Evolutionary conservation across 2,888 invertebrate genomes (phyloP).

Genomic region (Cephus rjabovi): DNA sequence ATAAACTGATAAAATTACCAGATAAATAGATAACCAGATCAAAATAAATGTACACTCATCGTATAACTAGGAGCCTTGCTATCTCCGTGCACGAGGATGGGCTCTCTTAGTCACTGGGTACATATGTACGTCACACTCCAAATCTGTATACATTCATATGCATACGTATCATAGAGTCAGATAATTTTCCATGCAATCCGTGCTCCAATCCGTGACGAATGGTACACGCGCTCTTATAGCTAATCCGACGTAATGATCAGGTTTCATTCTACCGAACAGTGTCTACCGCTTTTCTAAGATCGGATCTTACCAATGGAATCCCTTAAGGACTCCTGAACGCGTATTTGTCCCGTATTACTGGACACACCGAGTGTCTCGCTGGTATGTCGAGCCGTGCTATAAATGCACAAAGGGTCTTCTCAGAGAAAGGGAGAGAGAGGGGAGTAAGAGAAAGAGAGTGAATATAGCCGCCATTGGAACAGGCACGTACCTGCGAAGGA

Average conservation of each 20-base stretch:
- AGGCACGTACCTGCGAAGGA: conserved; percentile 23
- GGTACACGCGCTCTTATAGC: background rate
- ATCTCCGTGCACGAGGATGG: background rate
- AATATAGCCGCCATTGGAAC: conserved; percentile 18
- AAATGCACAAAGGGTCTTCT: conserved; percentile 6
- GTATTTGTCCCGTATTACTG: background rate
- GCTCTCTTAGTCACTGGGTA: background rate
- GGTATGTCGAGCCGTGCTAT: background rate
- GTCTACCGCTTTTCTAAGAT: background rate
- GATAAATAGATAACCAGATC: background rate
- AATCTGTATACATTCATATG: background rate
- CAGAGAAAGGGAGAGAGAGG: conserved; percentile 27
- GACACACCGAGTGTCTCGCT: background rate
- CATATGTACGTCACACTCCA: background rate
- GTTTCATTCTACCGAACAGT: background rate
- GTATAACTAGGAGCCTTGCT: background rate
- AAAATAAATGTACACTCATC: background rate
- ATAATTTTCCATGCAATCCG: background rate
- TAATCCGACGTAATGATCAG: background rate
- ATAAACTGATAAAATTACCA: background rate
- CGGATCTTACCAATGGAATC: background rate
- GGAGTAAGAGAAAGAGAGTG: conserved; percentile 25
- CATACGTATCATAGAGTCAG: background rate
- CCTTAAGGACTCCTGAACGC: background rate
- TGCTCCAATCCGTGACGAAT: background rate